These are phyloP conservation scores for Phorcus lineatus DNA, from an alignment of 2,888 invertebrate species.

Conservation along the genomic window DNA sequence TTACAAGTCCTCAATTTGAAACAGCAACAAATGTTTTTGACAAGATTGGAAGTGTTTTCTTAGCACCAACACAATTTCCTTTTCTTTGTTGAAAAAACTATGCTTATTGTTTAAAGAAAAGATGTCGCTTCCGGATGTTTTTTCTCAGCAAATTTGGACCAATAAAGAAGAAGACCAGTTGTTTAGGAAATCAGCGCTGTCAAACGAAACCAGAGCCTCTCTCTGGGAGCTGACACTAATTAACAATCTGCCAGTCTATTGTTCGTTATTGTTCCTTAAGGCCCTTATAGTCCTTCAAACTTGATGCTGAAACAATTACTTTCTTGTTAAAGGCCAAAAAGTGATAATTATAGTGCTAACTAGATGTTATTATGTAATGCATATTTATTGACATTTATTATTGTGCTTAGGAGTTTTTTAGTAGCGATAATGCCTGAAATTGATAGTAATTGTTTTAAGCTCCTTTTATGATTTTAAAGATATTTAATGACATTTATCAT, in stretches of 20 bases:
- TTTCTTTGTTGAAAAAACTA: constrained; percentile 8
- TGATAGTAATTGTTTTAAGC: too few relatives aligned
- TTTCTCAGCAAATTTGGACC: neutral
- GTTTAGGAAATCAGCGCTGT: constrained; percentile 8
- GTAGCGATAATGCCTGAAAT: too few relatives aligned
- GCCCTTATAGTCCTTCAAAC: neutral
- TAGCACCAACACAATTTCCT: neutral
- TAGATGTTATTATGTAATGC: too few relatives aligned
- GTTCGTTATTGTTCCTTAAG: neutral
- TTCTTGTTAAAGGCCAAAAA: too few relatives aligned
- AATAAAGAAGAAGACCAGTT: neutral
- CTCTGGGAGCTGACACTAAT: neutral
- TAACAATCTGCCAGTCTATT: neutral
- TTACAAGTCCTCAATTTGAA: too few relatives aligned
- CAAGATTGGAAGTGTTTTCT: neutral
- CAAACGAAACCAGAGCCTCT: neutral
- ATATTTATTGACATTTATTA: too few relatives aligned
- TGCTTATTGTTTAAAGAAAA: constrained; percentile 13
- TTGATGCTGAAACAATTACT: too few relatives aligned
- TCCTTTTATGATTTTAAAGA: too few relatives aligned
- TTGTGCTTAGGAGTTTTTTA: too few relatives aligned
- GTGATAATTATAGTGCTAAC: too few relatives aligned
- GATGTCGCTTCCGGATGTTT: neutral
- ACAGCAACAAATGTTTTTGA: constrained; percentile 1
- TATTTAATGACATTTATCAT: too few relatives aligned